Evolutionary conservation across 1,140 invertebrate genomes (phyloP), one percentile per base, ranked within the genome.

Genomic region (Battus philenor): DNA sequence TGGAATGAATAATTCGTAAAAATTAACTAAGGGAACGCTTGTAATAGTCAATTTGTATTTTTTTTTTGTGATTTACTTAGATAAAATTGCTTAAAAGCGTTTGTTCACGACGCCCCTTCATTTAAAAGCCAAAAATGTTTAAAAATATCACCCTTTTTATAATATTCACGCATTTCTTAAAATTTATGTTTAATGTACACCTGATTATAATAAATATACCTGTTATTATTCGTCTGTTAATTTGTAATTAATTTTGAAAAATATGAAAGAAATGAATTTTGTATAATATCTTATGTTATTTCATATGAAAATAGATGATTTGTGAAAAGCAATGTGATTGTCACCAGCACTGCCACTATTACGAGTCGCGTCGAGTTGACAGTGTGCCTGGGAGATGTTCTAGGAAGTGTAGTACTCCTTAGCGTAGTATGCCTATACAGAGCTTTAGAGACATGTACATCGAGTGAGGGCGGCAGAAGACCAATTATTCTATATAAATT

Each of bases 351-450:
- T 59, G 56, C 53, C 57, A 61, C 11, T 49, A 22, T 13, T 36
- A 10, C 8, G n/a, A 20, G 17, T 18, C 62, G 46, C 47, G 50
- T 63, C 63, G 59, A 68, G 77, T 76, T 78, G 72, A 69, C 74
- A 72, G 59, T 72, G 60, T 63, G 68, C 59, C 54, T 63, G 56
- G 59, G 44, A 24, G 32, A 31, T 47, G 49, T 39, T n/a, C 47
- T 63, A 61, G 63, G 55, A 59, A 66, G 63, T 63, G 47, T 72
- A 75, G 63, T 67, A 59, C 66, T 52, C 68, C 46, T 65, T 78
- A 76, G 67, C 45, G 61, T 78, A 80, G 72, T 49, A 48, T 20
- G 38, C 44, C 49, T 65, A 59, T 68, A 71, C 59, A 53, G 73
- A 70, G 73, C 71, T 71, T 68, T 72, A 79, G 66, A 51, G 32